Percentiles rank a stretch among this genome's conserved stretches.
Conservation (phyloP, 2,113 vertebrate species). For the Puntigrus tetrazona region DNA sequence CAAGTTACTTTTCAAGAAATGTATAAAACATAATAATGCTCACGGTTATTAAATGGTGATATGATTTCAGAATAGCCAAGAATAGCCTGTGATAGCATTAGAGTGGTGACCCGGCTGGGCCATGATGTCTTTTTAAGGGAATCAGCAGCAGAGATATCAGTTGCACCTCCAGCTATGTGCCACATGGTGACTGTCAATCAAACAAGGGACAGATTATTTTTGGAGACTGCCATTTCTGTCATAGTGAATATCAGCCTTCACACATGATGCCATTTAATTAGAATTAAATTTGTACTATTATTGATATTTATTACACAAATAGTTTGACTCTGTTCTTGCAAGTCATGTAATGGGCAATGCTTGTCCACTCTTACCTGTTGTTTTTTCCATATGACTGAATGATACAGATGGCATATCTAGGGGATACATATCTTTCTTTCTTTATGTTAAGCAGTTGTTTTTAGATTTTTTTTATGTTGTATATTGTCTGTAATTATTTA, state of each 20-base stretch:
- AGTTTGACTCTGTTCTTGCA: background rate
- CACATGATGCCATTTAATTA: conserved; percentile 37
- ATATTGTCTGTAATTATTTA: background rate
- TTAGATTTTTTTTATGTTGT: too few species aligned
- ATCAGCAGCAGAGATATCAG: conserved; percentile 83
- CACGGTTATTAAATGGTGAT: conserved; percentile 79
- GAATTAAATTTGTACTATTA: background rate
- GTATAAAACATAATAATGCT: conserved; percentile 58
- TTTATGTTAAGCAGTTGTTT: background rate
- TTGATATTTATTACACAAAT: background rate
- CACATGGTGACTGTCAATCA: conserved; percentile 98
- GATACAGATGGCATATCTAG: conserved; percentile 21
- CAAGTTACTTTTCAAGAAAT: conserved; percentile 8
- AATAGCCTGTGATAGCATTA: conserved; percentile 88
- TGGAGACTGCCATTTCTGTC: conserved; percentile 84
- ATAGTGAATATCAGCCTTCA: conserved; percentile 71
- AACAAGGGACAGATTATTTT: conserved; percentile 79
- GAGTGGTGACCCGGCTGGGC: conserved; percentile 79
- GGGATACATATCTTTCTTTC: too few species aligned
- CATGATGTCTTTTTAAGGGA: conserved; percentile 92
- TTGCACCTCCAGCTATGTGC: conserved; percentile 84
- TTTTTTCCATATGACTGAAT: background rate
- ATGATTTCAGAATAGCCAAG: conserved; percentile 78
- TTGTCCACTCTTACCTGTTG: background rate
- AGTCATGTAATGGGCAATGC: background rate